Evolutionary conservation across 2,888 invertebrate species (phyloP).

Genomic region (Clepsis dumicolana): DNA sequence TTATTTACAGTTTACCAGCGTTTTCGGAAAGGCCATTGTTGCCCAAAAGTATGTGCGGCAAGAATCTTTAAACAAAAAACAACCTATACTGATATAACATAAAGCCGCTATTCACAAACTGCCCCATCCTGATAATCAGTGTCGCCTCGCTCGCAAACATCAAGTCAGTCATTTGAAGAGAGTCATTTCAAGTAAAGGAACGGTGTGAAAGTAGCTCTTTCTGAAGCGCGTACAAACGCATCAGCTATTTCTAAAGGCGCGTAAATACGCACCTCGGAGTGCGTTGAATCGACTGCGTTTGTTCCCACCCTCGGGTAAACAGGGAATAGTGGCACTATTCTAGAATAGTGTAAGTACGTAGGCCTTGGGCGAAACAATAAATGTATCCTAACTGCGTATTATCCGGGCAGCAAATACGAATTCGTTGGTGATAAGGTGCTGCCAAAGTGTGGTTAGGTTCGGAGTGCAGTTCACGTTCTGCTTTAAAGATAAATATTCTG

Average conservation of each 20-base stretch:
- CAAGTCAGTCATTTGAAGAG: not conserved
- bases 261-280: constrained; percentile 80
- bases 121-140: not conserved
- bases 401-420: not conserved
- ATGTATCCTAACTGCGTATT: not conserved
- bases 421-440: not conserved
- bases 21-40: too few species aligned
- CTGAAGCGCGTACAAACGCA: constrained; percentile 73
- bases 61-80: not conserved
- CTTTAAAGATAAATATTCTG: not conserved
- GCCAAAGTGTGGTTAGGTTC: constrained; percentile 30
- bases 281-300: constrained; percentile 75
- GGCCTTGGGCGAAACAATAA: not conserved
- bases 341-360: constrained; percentile 17
- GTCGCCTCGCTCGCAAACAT: constrained; percentile 2
- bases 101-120: not conserved
- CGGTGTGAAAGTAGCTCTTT: constrained; percentile 68
- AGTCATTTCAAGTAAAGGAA: constrained; percentile 44
- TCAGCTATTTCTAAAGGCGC: constrained; percentile 79
- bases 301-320: constrained; percentile 58
- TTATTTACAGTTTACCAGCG: too few species aligned
- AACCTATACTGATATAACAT: too few species aligned
- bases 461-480: not conserved
- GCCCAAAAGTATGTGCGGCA: too few species aligned
- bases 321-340: constrained; percentile 43